These are phyloP conservation scores for Sebastolobus altivelis DNA, from an alignment of 2,797 vertebrate genomes.

Conservation along the genomic window DNA sequence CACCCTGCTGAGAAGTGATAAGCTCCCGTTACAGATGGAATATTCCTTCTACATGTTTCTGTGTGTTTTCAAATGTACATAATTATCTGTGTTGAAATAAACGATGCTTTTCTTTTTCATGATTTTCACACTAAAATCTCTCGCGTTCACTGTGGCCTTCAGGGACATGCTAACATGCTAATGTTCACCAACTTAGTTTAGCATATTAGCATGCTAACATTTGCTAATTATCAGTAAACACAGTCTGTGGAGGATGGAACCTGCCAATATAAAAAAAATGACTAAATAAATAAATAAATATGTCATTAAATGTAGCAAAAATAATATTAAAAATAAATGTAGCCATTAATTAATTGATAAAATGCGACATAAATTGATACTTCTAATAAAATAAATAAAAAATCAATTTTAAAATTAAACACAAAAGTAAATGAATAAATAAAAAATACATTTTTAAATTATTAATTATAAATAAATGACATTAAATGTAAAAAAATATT, in stretches of 20 bases:
- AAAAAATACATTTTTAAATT: too few species aligned
- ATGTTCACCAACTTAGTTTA: neutral
- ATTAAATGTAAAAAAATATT: too few species aligned
- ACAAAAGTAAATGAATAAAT: too few species aligned
- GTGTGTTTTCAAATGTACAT: slow-evolving; percentile 18
- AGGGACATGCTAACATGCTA: neutral
- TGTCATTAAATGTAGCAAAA: too few species aligned
- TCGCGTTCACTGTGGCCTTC: neutral
- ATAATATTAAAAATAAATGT: too few species aligned
- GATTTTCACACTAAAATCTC: neutral
- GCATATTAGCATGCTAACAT: neutral
- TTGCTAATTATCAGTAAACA: neutral
- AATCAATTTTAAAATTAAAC: too few species aligned
- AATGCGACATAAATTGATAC: too few species aligned
- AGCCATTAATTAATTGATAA: too few species aligned
- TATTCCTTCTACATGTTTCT: neutral
- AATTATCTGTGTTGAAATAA: slow-evolving; percentile 46
- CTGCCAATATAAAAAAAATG: too few species aligned
- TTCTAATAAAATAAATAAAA: too few species aligned
- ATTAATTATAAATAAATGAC: too few species aligned
- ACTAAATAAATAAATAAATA: too few species aligned
- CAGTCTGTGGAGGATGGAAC: neutral
- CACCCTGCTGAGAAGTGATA: neutral
- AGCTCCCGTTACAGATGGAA: slow-evolving; percentile 6
- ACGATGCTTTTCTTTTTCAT: neutral